These are phyloP conservation scores for Lutraria rhynchaena DNA, from an alignment of 1,140 invertebrate genomes.

Conservation along the genomic window DNA sequence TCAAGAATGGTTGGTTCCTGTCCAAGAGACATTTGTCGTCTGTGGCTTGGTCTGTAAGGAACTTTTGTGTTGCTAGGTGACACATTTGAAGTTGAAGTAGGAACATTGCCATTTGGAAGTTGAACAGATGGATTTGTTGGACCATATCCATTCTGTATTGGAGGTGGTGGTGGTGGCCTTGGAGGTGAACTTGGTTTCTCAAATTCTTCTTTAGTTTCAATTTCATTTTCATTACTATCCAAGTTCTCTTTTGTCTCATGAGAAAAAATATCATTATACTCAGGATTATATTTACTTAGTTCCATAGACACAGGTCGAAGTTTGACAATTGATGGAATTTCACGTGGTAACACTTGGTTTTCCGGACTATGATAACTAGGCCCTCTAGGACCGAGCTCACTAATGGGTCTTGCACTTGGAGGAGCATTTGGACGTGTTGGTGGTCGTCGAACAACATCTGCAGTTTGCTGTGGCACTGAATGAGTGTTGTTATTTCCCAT, in stretches of 20 bases:
- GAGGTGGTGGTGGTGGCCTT: background rate
- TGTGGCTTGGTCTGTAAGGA: constrained; percentile 59
- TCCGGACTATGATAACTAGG: constrained; percentile 65
- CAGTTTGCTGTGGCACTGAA: background rate
- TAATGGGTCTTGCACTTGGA: constrained; percentile 48
- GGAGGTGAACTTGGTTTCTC: background rate
- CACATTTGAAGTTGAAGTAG: background rate
- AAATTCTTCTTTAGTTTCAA: constrained; percentile 21
- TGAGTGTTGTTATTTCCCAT: constrained; percentile 41
- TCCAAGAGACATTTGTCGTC: constrained; percentile 61
- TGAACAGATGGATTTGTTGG: constrained; percentile 16
- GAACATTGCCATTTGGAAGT: constrained; percentile 43
- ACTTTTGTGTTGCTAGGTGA: constrained; percentile 3
- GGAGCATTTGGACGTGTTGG: constrained; percentile 48
- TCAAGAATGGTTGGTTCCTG: constrained; percentile 64
- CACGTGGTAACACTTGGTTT: constrained; percentile 67
- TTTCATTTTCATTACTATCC: constrained; percentile 41
- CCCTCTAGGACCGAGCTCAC: constrained; percentile 43
- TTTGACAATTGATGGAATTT: constrained; percentile 50
- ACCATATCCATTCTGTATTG: constrained; percentile 40
- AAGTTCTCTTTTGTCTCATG: constrained; percentile 27
- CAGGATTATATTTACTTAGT: constrained; percentile 66
- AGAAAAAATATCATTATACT: constrained; percentile 64
- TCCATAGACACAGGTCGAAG: constrained; percentile 70
- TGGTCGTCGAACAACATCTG: constrained; percentile 53